These are phyloP conservation scores for Synergus umbraculus DNA, from an alignment of 2,888 invertebrate species.

Conservation along the genomic window DNA sequence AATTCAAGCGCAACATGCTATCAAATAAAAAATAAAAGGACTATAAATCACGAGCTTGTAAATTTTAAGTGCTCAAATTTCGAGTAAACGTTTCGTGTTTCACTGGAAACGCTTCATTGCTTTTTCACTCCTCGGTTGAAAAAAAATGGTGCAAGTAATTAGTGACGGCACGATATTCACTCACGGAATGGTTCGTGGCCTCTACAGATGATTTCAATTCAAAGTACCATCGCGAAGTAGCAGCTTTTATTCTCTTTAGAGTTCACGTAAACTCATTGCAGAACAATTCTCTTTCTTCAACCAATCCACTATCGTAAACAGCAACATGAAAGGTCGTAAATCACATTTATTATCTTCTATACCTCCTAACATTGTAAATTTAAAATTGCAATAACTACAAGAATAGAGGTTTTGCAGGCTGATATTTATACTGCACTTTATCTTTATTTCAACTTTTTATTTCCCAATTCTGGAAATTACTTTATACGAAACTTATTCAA, in stretches of 20 bases:
- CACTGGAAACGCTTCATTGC: background rate
- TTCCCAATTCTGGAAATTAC: too few relatives aligned
- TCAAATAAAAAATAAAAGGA: background rate
- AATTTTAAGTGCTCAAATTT: too few relatives aligned
- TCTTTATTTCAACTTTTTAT: too few relatives aligned
- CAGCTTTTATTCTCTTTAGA: background rate
- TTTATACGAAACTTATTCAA: background rate
- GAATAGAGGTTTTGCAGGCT: background rate
- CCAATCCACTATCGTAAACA: conserved; percentile 12
- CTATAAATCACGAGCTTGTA: background rate
- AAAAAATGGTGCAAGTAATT: background rate
- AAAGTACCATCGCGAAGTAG: background rate
- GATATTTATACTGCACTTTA: too few relatives aligned
- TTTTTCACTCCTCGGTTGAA: background rate
- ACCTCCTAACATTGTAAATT: background rate
- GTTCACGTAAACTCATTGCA: background rate
- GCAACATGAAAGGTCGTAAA: conserved; percentile 28
- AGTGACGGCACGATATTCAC: conserved; percentile 19
- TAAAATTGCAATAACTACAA: background rate
- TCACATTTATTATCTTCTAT: conserved; percentile 11
- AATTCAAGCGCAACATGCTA: background rate
- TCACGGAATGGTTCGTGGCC: conserved; percentile 15
- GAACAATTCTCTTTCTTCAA: conserved; percentile 25
- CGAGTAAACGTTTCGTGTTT: background rate
- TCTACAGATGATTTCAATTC: conserved; percentile 14